Base-by-base conservation (phyloP, 2,888 invertebrate species). In the Carabus problematicus region DNA sequence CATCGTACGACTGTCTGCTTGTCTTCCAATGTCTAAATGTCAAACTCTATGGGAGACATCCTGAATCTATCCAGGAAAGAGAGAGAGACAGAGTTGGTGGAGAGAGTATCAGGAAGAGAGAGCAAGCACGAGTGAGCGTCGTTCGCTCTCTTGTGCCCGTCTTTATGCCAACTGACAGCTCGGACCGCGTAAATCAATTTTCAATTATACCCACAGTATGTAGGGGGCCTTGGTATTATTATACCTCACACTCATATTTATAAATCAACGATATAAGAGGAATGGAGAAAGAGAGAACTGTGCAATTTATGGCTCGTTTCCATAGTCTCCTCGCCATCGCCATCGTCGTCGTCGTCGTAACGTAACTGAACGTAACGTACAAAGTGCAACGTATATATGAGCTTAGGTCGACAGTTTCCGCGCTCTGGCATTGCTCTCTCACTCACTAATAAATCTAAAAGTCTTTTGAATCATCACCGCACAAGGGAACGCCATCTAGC, bases 141-240 rank as follows among this genome's bases (percentile, higher is more conserved):
- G 2, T 6, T 29, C 66, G 66, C 58, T 69, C 61, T 69, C 55
- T 61, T 14, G 61, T 41, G 74, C 76, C 77, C 79, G 76, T 79
- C 79, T 79, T 78, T 77, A 74, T 75, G 75, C 75, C 72, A 75
- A 74, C 79, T 80, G 80, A 81, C 81, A 79, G 79, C 75, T 77
- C 77, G 79, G 79, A 80, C 80, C 80, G 78, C 81, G 81, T 82
- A 82, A 83, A 83, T 82, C 82, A 83, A 82, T 82, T 82, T 82
- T 82, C 83, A 82, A 83, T 82, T 83, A 82, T 79, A 79, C 76
- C 77, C 77, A 76, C 76, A 76, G 75, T 73, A 73, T 71, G 69
- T 71, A 72, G 70, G 62, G 70, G 70, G 73, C 62, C 71, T 68
- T 62, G 71, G 72, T 71, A 70, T 72, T 70, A 72, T 82, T 81